Conservation (phyloP, 2,113 vertebrate genomes). For the Psilopsiagon aurifrons region DNA sequence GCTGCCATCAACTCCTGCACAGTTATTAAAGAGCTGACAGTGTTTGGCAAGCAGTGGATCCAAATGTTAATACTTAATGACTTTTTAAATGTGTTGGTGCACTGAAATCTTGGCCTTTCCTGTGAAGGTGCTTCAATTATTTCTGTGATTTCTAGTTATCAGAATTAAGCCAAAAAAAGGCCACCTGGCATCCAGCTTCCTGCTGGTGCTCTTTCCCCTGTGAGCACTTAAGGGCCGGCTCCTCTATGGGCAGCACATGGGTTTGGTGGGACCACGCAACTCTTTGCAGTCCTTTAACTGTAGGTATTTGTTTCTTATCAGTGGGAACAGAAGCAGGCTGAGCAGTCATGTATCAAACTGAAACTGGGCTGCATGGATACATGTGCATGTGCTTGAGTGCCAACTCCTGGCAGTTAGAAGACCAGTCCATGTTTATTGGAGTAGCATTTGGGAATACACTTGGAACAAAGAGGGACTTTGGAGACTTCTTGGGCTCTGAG, state of each 20-base stretch:
- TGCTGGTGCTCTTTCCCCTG: not conserved
- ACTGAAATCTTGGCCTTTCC: not conserved
- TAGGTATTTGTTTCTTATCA: not conserved
- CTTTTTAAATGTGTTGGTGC: not conserved
- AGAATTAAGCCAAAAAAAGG: not conserved
- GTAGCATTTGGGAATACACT: not conserved
- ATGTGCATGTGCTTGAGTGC: not conserved
- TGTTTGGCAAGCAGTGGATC: not conserved
- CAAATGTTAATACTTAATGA: not conserved
- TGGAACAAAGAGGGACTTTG: not conserved
- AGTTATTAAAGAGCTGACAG: not conserved
- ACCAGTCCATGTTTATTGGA: not conserved
- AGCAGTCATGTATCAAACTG: not conserved
- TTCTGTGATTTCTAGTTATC: not conserved
- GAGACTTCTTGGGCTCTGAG: not conserved
- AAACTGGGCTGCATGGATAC: not conserved
- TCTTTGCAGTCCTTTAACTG: not conserved
- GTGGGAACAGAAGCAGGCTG: not conserved
- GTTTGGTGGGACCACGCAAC: not conserved
- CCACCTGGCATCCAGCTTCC: not conserved
- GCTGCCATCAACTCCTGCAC: not conserved
- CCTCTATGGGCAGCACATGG: rapidly evolving
- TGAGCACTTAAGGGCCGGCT: not conserved
- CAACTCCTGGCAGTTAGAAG: not conserved
- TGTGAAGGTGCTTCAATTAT: not conserved